Conservation (phyloP, 2,888 invertebrate genomes). For the Caenorhabditis sp. region DNA sequence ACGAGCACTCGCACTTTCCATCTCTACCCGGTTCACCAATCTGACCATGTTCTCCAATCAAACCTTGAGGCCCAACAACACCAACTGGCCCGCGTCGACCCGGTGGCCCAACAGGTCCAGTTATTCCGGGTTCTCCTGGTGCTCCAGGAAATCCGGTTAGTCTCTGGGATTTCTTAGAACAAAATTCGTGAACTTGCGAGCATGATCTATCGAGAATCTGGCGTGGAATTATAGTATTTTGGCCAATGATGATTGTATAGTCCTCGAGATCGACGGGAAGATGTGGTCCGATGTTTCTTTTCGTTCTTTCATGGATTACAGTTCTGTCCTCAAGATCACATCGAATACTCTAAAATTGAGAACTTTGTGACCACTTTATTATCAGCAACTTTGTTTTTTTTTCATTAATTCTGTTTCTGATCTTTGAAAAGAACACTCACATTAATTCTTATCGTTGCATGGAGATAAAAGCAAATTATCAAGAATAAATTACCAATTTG, state of each 20-base stretch:
- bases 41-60: constrained; percentile 63
- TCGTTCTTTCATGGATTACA: neutral
- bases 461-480: neutral
- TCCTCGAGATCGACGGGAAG: constrained; percentile 60
- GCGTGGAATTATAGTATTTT: constrained; percentile 69
- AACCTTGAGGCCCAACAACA: constrained; percentile 53
- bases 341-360: neutral
- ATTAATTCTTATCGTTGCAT: constrained; percentile 1
- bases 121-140: constrained; percentile 36
- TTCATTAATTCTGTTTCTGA: too few species aligned
- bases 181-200: constrained; percentile 64
- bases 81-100: constrained; percentile 59
- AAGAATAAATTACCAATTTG: constrained; percentile 7
- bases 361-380: too few species aligned
- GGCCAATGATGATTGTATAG: constrained; percentile 67
- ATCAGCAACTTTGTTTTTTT: too few species aligned
- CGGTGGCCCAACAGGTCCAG: constrained; percentile 60
- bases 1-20: constrained; percentile 65
- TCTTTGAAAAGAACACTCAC: neutral
- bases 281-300: constrained; percentile 7
- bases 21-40: constrained; percentile 59
- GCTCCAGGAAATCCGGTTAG: constrained; percentile 60
- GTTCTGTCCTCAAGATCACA: neutral
- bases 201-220: constrained; percentile 66
- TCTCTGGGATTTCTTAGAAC: constrained; percentile 62